Conservation (phyloP, 2,888 invertebrate species). For the Pseudanteris insignis region DNA sequence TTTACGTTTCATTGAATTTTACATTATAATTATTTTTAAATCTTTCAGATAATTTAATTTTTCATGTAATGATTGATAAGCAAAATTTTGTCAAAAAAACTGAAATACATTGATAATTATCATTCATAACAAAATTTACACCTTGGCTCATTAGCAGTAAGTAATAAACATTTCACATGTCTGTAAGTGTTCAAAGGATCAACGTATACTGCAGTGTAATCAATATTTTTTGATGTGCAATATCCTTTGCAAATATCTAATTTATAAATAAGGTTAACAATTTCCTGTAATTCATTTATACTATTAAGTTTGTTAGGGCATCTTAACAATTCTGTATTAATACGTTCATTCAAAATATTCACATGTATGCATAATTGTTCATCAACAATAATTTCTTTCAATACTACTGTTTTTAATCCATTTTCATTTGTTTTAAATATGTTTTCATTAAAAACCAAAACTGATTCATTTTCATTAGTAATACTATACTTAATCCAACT, state of each 20-base stretch:
- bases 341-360: conserved; percentile 24
- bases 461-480: conserved; percentile 16
- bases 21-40: no score
- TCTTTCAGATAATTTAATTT: no score
- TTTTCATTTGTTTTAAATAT: conserved; percentile 19
- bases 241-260: conserved; percentile 25
- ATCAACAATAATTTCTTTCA: conserved; percentile 30
- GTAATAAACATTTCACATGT: conserved; percentile 20
- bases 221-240: conserved; percentile 26
- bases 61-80: no score
- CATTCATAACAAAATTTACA: conserved; percentile 32
- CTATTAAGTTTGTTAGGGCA: conserved; percentile 11
- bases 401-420: conserved; percentile 22
- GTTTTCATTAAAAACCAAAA: conserved; percentile 28
- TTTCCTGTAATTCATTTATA: conserved; percentile 11
- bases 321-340: conserved; percentile 5
- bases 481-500: conserved; percentile 35
- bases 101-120: neutral
- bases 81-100: neutral
- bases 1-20: no score
- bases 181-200: conserved; percentile 27
- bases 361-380: conserved; percentile 25
- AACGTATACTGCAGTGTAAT: conserved; percentile 22
- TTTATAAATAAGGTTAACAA: conserved; percentile 19
- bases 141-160: conserved; percentile 14